A percentile compares a stretch with the other conserved stretches of the same genome.
phyloP scores from a whole-genome alignment of 1,140 invertebrate genomes.

The Drosophila subpulchrella region DNA sequence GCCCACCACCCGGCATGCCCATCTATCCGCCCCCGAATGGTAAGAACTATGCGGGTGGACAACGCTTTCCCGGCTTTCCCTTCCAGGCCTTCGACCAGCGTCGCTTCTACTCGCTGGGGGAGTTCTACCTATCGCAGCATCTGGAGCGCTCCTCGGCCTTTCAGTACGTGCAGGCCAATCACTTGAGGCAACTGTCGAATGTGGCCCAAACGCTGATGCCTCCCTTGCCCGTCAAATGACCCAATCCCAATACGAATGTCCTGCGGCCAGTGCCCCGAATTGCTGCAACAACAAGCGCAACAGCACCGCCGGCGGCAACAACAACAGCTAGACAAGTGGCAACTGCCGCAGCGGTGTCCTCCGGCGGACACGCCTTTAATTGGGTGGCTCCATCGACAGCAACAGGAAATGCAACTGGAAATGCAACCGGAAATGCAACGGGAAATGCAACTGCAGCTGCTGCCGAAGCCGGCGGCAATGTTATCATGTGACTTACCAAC shows the following conservation, averaged over 20 bases:
- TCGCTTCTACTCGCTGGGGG: slow-evolving; percentile 74
- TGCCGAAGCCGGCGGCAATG: slow-evolving; percentile 15
- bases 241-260: slow-evolving; percentile 68
- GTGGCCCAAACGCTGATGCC: slow-evolving; percentile 67
- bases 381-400: slow-evolving; percentile 52
- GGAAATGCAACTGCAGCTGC: background rate
- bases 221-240: slow-evolving; percentile 83
- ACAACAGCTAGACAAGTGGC: slow-evolving; percentile 15
- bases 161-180: slow-evolving; percentile 81
- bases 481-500: slow-evolving; percentile 48
- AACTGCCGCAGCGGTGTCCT: slow-evolving; percentile 14
- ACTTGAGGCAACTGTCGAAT: slow-evolving; percentile 70
- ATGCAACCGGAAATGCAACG: background rate
- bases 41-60: slow-evolving; percentile 53
- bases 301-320: slow-evolving; percentile 4
- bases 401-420: background rate
- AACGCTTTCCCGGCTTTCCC: slow-evolving; percentile 60
- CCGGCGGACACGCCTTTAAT: slow-evolving; percentile 50
- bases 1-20: slow-evolving; percentile 50
- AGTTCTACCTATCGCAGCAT: slow-evolving; percentile 80
- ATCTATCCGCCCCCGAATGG: slow-evolving; percentile 42
- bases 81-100: slow-evolving; percentile 76
- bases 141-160: slow-evolving; percentile 80
- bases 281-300: slow-evolving; percentile 50
- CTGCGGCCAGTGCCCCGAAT: slow-evolving; percentile 79